These are phyloP conservation scores for Chelidonichthys spinosus DNA, from an alignment of 2,797 vertebrate genomes.

Conservation along the genomic window DNA sequence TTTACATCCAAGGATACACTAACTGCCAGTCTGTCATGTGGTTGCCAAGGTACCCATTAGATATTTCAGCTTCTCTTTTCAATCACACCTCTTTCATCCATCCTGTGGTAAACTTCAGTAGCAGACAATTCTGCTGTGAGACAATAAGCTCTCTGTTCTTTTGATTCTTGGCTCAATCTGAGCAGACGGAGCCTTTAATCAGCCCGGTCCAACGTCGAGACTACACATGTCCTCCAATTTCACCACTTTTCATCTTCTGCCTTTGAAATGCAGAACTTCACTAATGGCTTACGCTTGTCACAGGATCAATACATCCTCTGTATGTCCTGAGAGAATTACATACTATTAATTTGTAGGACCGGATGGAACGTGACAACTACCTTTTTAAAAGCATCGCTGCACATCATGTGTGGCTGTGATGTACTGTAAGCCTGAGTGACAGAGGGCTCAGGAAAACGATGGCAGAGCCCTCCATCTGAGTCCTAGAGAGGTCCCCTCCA, in stretches of 20 bases:
- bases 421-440: slow-evolving; percentile 45
- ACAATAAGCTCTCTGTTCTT: slow-evolving; percentile 66
- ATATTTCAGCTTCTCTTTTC: slow-evolving; percentile 39
- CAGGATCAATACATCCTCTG: slow-evolving; percentile 63
- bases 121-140: slow-evolving; percentile 60
- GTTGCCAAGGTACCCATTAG: slow-evolving; percentile 49
- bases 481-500: slow-evolving; percentile 26
- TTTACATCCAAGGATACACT: slow-evolving; percentile 34
- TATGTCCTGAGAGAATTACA: slow-evolving; percentile 58
- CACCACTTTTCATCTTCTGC: slow-evolving; percentile 63
- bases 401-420: slow-evolving; percentile 30
- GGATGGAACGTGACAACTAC: slow-evolving; percentile 34
- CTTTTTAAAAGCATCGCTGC: slow-evolving; percentile 17
- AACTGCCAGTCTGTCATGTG: slow-evolving; percentile 9
- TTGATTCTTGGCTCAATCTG: slow-evolving; percentile 61
- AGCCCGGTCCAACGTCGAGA: slow-evolving; percentile 48
- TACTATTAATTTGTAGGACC: slow-evolving; percentile 51
- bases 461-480: slow-evolving; percentile 40
- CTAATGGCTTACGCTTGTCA: slow-evolving; percentile 70
- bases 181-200: slow-evolving; percentile 72
- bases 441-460: slow-evolving; percentile 5
- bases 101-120: slow-evolving; percentile 50
- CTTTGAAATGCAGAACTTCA: slow-evolving; percentile 73
- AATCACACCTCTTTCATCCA: slow-evolving; percentile 56
- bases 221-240: slow-evolving; percentile 69